Evolutionary conservation across 2,888 invertebrate genomes (phyloP).

Genomic region (Ceramica pisi): DNA sequence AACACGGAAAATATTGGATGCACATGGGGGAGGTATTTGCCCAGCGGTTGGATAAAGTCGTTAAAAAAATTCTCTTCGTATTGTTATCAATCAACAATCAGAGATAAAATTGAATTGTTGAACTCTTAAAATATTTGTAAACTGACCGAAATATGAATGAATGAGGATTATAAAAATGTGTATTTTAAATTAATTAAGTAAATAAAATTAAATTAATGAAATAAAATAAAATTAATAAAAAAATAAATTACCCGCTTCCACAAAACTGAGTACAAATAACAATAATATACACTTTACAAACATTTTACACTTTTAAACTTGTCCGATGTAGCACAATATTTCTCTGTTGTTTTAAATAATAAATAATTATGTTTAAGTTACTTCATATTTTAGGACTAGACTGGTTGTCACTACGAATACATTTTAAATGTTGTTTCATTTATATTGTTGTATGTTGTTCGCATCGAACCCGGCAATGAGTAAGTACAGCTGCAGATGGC

Average conservation of each 20-base stretch:
- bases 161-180: too few species aligned
- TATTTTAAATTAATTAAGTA: not conserved
- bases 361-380: constrained; percentile 64
- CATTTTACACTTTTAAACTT: constrained; percentile 73
- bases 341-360: constrained; percentile 42
- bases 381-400: constrained; percentile 69
- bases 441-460: constrained; percentile 40
- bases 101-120: not conserved
- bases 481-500: constrained; percentile 26
- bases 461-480: constrained; percentile 58
- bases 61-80: too few species aligned
- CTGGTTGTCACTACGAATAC: constrained; percentile 64
- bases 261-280: constrained; percentile 71
- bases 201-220: not conserved
- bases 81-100: not conserved
- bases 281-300: constrained; percentile 77
- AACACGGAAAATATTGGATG: too few species aligned
- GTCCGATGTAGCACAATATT: constrained; percentile 40
- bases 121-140: not conserved
- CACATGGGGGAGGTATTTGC: too few species aligned
- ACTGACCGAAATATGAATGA: too few species aligned
- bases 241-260: constrained; percentile 76
- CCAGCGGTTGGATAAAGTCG: too few species aligned
- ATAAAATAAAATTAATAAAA: not conserved
- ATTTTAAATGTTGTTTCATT: constrained; percentile 67